phyloP scores from a whole-genome alignment of 2,113 vertebrate genomes.

The Dasyornis broadbenti region DNA sequence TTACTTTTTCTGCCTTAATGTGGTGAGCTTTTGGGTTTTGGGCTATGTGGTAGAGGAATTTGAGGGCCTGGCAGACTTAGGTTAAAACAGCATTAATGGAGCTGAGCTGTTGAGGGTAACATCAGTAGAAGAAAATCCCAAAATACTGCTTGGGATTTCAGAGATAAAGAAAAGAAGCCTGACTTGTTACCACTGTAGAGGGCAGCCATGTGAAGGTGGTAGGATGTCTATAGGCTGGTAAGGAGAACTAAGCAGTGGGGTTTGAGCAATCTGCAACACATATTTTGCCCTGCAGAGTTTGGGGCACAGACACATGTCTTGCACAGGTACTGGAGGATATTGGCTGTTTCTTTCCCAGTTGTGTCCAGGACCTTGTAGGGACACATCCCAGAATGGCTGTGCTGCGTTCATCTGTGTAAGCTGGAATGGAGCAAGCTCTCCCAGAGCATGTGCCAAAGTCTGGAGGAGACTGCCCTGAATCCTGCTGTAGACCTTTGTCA shows the following conservation, averaged over 20 bases:
- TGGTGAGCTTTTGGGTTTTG: neutral
- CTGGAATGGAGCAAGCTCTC: neutral
- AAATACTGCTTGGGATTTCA: neutral
- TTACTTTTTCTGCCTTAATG: neutral
- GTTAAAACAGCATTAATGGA: neutral
- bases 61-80: neutral
- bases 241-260: neutral
- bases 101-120: neutral
- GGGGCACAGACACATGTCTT: fast-evolving
- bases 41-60: neutral
- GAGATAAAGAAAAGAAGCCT: neutral
- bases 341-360: neutral
- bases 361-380: neutral
- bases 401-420: neutral
- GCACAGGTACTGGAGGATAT: neutral
- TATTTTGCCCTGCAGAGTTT: neutral
- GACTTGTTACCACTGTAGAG: neutral
- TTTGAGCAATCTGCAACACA: neutral
- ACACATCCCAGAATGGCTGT: neutral
- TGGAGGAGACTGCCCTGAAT: neutral
- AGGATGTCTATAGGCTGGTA: neutral
- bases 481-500: neutral
- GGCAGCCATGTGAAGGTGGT: neutral
- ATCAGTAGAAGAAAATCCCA: neutral
- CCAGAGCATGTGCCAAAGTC: neutral